Base-by-base conservation (phyloP, 2,797 vertebrate genomes). In the Gephyroberyx darwinii region DNA sequence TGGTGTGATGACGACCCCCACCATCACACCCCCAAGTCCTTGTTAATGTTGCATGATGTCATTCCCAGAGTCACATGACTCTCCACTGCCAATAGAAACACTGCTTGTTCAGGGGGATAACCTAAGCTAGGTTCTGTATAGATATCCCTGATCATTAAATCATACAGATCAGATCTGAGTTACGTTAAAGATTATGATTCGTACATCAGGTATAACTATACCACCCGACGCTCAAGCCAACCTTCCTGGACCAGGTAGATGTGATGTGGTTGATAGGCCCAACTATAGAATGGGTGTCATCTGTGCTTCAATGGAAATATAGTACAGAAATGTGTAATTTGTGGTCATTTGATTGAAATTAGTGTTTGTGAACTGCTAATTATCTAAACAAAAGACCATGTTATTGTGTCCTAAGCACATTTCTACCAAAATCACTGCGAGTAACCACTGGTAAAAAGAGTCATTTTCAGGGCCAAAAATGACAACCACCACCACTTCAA, bases 1-100 rank as follows among this genome's bases (percentile, higher is more conserved):
- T 99, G 92, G 96, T 99, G 90, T 99, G 90, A 89, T 43, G 65
- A 53, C 5, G 31, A 89, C n/a, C 47, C 55, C 75, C 13, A 4
- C 74, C n/a, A 22, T 45, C 14, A 20, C 63, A 50, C 53, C 45
- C 57, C 17, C 1, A 70, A 64, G 68, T 67, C 56, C 59, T 75
- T 63, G 52, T 93, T 84, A 81, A 84, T 92, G 85, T 94, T 93
- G 93, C 93, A 94, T 93, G 93, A 94, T 92, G 88, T 93, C 89
- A 89, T 89, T 90, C 82, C 83, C 52, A 77, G 86, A 86, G 86
- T 90, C 79, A 86, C 77, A 60, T 51, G 84, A 89, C 86, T 89
- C 84, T 86, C 79, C 86, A 90, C 89, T 86, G 88, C 90, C 86
- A 90, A 85, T 81, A 87, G 72, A 88, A 86, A 88, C 78, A 84